Base-by-base conservation (phyloP, 2,888 invertebrate genomes). In the Gordius sp. region DNA sequence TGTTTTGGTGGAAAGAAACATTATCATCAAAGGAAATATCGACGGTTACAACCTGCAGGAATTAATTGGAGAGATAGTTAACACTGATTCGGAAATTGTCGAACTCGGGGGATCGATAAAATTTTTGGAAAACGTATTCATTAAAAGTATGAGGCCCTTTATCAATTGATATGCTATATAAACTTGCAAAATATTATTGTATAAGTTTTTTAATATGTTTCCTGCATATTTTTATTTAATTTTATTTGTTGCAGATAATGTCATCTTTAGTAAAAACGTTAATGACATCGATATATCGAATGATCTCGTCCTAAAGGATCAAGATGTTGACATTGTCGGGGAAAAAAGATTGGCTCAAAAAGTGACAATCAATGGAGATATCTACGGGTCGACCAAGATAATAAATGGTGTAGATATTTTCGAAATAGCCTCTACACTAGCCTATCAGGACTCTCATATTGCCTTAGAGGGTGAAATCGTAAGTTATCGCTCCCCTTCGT, bases 331-430 rank as follows among this genome's bases (percentile, higher is more conserved):
- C 20, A 47, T 47, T 4, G 20, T 23, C 4, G 47, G 47, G 16
- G 16, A 47, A n/a, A 47, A 47, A 20, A 4, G 4, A 8, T 18
- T 47, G 16, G 16, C 4, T 4, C 4, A n/a, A 20, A 23, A 47
- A 4, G 4, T 47, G 16, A 47, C 13, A n/a, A 8, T 47, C 20
- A 47, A 47, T 20, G 47, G 20, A 18, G 47, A 47, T 23, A 47
- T 47, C 4, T n/a, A 8, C 20, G 13, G 47, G 4, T n/a, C 23
- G 47, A 4, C 16, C 13, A 47, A 20, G 4, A 23, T 8, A 4
- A 47, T 47, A 8, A 47, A 47, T 47, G 47, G 47, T 4, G 20
- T 47, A 47, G 47, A 47, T 47, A 4, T 47, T 4, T 23, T 4
- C 4, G 16, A 47, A 23, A 13, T 47, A 23, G 13, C 47, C 20